These are phyloP conservation scores for Aromia moschata DNA, from an alignment of 2,888 invertebrate genomes.

Conservation along the genomic window DNA sequence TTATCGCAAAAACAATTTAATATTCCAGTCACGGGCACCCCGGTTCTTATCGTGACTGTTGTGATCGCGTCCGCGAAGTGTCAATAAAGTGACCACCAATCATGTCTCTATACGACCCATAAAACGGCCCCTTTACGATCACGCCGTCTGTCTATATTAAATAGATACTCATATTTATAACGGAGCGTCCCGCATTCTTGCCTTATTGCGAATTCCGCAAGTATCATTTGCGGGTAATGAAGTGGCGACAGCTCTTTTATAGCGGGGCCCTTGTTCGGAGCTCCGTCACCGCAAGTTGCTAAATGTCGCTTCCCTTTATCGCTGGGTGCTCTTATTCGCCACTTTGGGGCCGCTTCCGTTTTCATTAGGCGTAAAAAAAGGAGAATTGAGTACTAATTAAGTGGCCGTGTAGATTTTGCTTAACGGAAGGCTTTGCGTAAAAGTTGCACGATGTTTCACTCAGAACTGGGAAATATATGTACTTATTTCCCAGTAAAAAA, in stretches of 20 bases:
- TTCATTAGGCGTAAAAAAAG: no score
- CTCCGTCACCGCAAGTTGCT: conserved; percentile 22
- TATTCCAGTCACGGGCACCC: no score
- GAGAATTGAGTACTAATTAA: no score
- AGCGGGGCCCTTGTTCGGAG: conserved; percentile 29
- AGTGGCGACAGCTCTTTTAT: conserved; percentile 56
- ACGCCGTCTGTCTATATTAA: conserved; percentile 55
- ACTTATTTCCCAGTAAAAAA: no score
- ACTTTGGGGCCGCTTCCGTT: no score
- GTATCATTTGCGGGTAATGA: conserved; percentile 62
- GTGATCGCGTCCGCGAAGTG: conserved; percentile 28
- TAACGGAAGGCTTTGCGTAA: no score
- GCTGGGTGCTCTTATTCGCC: background rate
- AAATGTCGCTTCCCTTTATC: conserved; percentile 24
- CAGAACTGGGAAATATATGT: no score
- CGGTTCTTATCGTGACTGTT: no score
- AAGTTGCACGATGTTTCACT: no score
- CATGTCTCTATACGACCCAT: conserved; percentile 47
- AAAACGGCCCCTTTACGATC: conserved; percentile 45
- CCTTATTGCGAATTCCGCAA: conserved; percentile 65
- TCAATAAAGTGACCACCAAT: conserved; percentile 43
- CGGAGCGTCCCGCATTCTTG: conserved; percentile 59
- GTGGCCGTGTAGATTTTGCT: no score
- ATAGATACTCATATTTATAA: conserved; percentile 62
- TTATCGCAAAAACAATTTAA: no score